phyloP scores from a whole-genome alignment of 2,113 vertebrate species.

The Polyodon spathula region DNA sequence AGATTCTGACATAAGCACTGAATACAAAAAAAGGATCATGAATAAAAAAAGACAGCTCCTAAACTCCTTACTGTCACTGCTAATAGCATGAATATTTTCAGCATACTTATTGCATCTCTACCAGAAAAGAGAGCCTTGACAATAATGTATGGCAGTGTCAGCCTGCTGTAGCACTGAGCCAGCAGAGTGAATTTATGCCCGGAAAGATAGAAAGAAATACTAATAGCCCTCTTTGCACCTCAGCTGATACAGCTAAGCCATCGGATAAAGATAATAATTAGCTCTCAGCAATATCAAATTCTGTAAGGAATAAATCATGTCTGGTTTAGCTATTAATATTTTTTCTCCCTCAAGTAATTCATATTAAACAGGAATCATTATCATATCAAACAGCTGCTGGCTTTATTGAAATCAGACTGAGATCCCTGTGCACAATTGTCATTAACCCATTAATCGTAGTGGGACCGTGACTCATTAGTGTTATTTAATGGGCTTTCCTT shows the following conservation, averaged over 20 bases:
- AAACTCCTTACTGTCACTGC: no score
- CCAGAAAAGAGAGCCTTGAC: no score
- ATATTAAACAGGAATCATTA: not conserved
- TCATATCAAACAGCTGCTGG: not conserved
- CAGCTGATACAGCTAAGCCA: not conserved
- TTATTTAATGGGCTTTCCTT: no score
- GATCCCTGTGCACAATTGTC: not conserved
- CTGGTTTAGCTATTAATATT: not conserved
- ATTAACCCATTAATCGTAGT: no score
- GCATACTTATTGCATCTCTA: no score
- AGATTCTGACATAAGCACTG: no score
- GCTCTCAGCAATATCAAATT: not conserved
- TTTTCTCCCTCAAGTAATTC: not conserved
- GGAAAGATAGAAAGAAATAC: not conserved
- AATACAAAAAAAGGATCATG: no score
- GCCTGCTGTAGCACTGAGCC: no score
- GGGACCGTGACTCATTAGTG: no score
- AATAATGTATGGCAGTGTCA: no score
- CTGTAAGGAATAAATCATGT: not conserved
- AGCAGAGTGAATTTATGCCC: not conserved
- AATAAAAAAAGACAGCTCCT: no score
- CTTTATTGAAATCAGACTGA: not conserved
- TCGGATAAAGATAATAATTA: not conserved
- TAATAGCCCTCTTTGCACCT: not conserved
- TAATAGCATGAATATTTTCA: no score